Base-by-base conservation (phyloP, 2,113 vertebrate genomes). In the Pangasianodon gigas region DNA sequence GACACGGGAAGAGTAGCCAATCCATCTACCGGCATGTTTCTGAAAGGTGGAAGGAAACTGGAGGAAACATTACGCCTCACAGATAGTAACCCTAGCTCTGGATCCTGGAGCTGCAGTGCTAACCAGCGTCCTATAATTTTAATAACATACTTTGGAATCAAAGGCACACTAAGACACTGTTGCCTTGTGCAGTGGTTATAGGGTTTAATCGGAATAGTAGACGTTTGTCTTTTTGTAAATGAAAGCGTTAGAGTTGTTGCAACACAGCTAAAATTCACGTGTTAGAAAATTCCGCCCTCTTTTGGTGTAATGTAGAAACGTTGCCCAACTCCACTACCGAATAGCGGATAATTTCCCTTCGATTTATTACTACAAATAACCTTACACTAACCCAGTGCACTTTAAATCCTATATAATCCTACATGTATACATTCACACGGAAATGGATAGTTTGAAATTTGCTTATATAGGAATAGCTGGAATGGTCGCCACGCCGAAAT, bases 391-490 rank as follows among this genome's bases (percentile, higher is more conserved):
- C 13, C 2, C 26, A 14, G 4, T 6, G 54, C n/a, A 26, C 7
- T 37, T 41, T 41, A 58, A 21, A 24, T 11, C 1, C 54, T 6
- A 6, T 84, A 58, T 37, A 83, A 81, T 24, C 3, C 5, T 41
- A 18, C 79, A n/a, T 29, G 2, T 6, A 18, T 18, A 37, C 5
- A 41, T 0, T 37, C 1, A 16, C 0, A 37, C 3, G 4, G n/a
- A 4, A 13, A 4, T 32, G 1, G n/a, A 0, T 1, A 5, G 0
- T 14, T 4, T 10, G 2, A 0, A 67, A 29, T 10, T n/a, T 69
- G n/a, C 32, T 13, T 67, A n/a, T n/a, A 37, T 37, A 1, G 37
- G 1, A 37, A 37, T 37, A 37, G 37, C 37, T 37, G 37, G 1
- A 37, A 1, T 1, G 1, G 1, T 37, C 1, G 37, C 37, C 37